Evolutionary conservation across 1,140 invertebrate species (phyloP), one percentile per base, ranked within the genome.

Genomic region (Paraescarpia echinospica): DNA sequence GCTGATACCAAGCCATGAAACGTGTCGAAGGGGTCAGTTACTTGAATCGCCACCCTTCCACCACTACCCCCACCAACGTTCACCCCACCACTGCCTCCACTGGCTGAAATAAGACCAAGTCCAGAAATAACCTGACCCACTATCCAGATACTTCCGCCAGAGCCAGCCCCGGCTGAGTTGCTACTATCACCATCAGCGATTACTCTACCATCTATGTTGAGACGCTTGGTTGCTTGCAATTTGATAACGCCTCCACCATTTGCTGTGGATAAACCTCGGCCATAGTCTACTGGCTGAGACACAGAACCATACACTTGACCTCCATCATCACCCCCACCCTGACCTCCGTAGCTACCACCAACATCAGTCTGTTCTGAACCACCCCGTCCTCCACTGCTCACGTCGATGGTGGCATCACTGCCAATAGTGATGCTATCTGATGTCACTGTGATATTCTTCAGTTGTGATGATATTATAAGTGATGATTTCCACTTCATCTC

Each of bases 341-440:
- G 93, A 18, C 94, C 94, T 59, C 94, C 94, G 93, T 94, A 92
- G 92, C 94, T 94, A 1, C 93, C 94, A 14, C 94, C 94, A 59
- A 93, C 93, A 18, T 41, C 35, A 14, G 34, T 90, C 14, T 89
- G 33, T 33, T 77, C 92, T n/a, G 92, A 89, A 51, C 91, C 22
- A 33, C 77, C n/a, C 22, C 27, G 92, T 92, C 77, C 93, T 33
- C 94, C 93, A 31, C 91, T 59, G 22, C 91, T 93, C 6, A 94
- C 93, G 92, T 92, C 92, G n/a, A 95, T 93, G 9, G 93, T 77
- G 31, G 94, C 94, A 8, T 92, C 93, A 93, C 94, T 94, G 77
- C 94, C 93, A 33, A 95, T 93, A 5, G 89, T 94, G n/a, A 94
- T 90, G 89, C 92, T 92, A 35, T 93, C 93, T 18, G 94, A 92